These are phyloP conservation scores for Microchrysa polita DNA, from an alignment of 2,888 invertebrate species.

Conservation along the genomic window DNA sequence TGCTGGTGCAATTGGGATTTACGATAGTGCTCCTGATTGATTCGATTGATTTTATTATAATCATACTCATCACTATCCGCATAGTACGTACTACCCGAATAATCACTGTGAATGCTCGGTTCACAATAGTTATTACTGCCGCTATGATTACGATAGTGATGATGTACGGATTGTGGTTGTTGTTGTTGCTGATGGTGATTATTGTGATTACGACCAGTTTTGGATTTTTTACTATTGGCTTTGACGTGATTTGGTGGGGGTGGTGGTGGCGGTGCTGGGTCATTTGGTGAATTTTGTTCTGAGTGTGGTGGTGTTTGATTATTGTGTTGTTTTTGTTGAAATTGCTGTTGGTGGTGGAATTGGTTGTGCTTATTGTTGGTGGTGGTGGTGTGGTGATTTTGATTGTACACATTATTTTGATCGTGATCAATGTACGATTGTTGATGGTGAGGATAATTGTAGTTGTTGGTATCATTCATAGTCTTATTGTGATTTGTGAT, in stretches of 20 bases:
- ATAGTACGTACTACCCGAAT: slow-evolving; percentile 15
- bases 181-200: slow-evolving; percentile 2
- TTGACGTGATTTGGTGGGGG: slow-evolving; percentile 55
- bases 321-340: slow-evolving; percentile 50
- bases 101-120: slow-evolving; percentile 49
- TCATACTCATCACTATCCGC: slow-evolving; percentile 20
- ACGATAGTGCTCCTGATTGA: slow-evolving; percentile 32
- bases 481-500: slow-evolving; percentile 49
- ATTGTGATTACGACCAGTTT: slow-evolving; percentile 45
- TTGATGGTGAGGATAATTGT: slow-evolving; percentile 52
- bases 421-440: slow-evolving; percentile 52
- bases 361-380: slow-evolving; percentile 50
- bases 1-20: slow-evolving; percentile 44
- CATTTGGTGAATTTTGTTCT: slow-evolving; percentile 56
- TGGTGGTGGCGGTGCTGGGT: slow-evolving; percentile 47
- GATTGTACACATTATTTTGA: slow-evolving; percentile 49
- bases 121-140: slow-evolving; percentile 8
- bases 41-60: slow-evolving; percentile 28
- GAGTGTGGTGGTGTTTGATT: slow-evolving; percentile 53
- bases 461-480: slow-evolving; percentile 50
- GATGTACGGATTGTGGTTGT: slow-evolving; percentile 34
- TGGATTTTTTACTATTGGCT: slow-evolving; percentile 44
- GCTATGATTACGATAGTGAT: slow-evolving; percentile 52
- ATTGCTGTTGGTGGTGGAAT: slow-evolving; percentile 53
- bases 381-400: too few relatives aligned